A percentile compares a stretch with the other conserved stretches of the same genome.
These are phyloP conservation scores for Sympetrum striolatum DNA, from an alignment of 2,888 invertebrate genomes.

Conservation along the genomic window DNA sequence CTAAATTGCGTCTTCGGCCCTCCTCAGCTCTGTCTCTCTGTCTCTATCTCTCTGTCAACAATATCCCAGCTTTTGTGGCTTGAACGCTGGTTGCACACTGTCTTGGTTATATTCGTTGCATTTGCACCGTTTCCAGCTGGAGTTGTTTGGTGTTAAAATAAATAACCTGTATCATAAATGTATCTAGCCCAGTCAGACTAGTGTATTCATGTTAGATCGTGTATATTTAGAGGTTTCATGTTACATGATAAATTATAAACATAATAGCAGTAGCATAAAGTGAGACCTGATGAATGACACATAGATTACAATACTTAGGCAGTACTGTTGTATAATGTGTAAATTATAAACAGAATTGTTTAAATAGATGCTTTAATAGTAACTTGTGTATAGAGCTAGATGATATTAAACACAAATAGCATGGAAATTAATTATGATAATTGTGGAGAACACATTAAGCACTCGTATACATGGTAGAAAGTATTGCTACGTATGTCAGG, in stretches of 20 bases:
- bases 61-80: constrained; percentile 29
- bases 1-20: background rate
- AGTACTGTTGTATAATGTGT: background rate
- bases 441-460: background rate
- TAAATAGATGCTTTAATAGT: constrained; percentile 19
- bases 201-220: background rate
- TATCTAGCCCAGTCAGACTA: background rate
- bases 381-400: constrained; percentile 4
- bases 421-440: background rate
- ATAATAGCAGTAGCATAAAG: background rate
- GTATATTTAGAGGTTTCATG: background rate
- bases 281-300: background rate
- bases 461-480: background rate
- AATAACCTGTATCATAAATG: background rate
- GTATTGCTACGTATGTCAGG: constrained; percentile 13
- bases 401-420: background rate
- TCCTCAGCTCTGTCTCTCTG: background rate
- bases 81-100: constrained; percentile 41
- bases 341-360: background rate
- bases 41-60: background rate
- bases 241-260: background rate
- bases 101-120: constrained; percentile 35
- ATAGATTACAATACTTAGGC: background rate
- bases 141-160: background rate
- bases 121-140: constrained; percentile 38